phyloP scores from a whole-genome alignment of 2,797 vertebrate genomes.

The Allobates femoralis region DNA sequence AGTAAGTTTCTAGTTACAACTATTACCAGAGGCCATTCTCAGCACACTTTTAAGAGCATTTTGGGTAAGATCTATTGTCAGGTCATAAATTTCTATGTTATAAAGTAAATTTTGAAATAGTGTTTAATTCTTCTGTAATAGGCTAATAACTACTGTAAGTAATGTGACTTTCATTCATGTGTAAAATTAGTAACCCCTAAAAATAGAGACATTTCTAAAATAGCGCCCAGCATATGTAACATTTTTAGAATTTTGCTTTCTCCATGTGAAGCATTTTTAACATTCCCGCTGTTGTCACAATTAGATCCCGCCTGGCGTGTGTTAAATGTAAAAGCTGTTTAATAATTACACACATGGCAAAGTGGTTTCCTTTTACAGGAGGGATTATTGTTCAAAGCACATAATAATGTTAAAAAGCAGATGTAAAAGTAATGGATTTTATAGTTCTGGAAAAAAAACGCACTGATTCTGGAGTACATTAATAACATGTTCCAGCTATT shows the following conservation, averaged over 20 bases:
- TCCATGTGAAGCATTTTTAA: slow-evolving; percentile 34
- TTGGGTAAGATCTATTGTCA: slow-evolving; percentile 66
- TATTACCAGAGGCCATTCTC: slow-evolving; percentile 14
- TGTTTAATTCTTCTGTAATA: slow-evolving; percentile 63
- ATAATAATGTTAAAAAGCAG: slow-evolving; percentile 52
- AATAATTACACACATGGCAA: slow-evolving; percentile 30
- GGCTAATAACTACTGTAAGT: slow-evolving; percentile 35
- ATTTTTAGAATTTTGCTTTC: slow-evolving; percentile 43
- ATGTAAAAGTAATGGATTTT: slow-evolving; percentile 55
- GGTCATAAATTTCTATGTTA: slow-evolving; percentile 66
- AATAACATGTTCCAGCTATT: slow-evolving; percentile 47
- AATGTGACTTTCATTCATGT: not conserved
- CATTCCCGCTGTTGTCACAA: slow-evolving; percentile 29
- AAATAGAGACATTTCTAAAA: slow-evolving; percentile 58
- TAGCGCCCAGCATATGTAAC: slow-evolving; percentile 21
- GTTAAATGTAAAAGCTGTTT: slow-evolving; percentile 27
- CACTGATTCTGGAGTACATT: slow-evolving; percentile 38
- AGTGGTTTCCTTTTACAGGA: slow-evolving; percentile 46
- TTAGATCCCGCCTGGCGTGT: slow-evolving; percentile 23
- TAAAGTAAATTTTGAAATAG: slow-evolving; percentile 69
- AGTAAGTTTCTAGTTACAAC: slow-evolving; percentile 49
- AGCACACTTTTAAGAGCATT: slow-evolving; percentile 27
- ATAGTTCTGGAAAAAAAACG: slow-evolving; percentile 38
- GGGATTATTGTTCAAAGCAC: slow-evolving; percentile 54
- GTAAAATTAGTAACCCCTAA: not conserved